Evolutionary conservation across 2,113 vertebrate genomes (phyloP), one percentile per base, ranked within the genome.

Genomic region (Lamprologus tigripictilis): DNA sequence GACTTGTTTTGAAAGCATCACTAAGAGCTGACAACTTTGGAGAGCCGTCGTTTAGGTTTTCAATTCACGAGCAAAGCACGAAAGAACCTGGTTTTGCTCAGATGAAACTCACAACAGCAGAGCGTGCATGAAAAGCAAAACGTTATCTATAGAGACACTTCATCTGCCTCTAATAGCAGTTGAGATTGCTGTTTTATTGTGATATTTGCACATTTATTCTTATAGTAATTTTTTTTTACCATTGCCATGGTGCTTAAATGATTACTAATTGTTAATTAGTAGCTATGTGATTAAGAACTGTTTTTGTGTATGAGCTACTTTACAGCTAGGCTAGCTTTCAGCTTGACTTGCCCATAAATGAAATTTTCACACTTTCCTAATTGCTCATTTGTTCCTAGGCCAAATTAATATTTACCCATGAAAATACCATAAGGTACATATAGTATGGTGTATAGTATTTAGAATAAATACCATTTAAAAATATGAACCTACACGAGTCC

Each of bases 1-100:
- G 7, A 84, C 8, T 23, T 89, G 26, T 82, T 86, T 83, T 79
- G 26, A 66, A 79, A 85, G 79, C 47, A 51, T 54, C 11, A 1
- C 47, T 45, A n/a, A 78, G 66, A 82, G 66, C 54, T 54, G 12
- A 14, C 21, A 83, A 47, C 47, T 37, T 40, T 47, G 79, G 4
- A 63, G 42, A 79, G 40, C 33, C 31, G n/a, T 80, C 10, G 16
- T 66, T 9, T 21, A 47, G 35, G 13, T 79, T 86, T 80, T 81
- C 28, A 47, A 55, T 54, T 84, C 40, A 35, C 23, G 42, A 53
- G 40, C 61, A 76, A 40, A 61, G 28, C 42, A 35, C n/a, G 10
- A 49, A 49, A 83, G 45, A 23, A 66, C 13, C 63, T 21, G 28
- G 40, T 23, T 83, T 54, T 73, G 63, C 45, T 85, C 53, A 81